Conservation (phyloP, 2,113 vertebrate species). For the Gallinago media region DNA sequence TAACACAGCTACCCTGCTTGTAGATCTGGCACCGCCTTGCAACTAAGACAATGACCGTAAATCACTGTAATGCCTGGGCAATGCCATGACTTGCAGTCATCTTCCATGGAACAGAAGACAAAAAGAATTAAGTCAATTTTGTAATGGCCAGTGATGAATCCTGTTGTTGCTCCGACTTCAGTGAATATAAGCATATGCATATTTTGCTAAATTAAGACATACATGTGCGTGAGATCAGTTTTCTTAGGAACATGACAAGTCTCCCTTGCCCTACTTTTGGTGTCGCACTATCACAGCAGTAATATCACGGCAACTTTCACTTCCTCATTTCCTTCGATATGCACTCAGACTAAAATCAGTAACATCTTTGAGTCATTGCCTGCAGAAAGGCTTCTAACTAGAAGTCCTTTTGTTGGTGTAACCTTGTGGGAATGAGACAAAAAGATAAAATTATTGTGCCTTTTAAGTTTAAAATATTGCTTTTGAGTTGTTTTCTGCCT, state of each 20-base stretch:
- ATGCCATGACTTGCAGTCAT: accelerated
- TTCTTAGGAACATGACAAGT: neutral
- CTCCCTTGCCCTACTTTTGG: neutral
- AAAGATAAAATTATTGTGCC: neutral
- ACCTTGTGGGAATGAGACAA: neutral
- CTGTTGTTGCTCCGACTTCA: neutral
- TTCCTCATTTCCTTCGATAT: neutral
- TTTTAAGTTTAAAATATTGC: neutral
- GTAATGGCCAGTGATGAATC: neutral
- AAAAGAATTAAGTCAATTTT: neutral
- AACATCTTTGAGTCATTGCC: neutral
- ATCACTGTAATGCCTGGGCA: neutral
- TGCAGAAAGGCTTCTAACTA: neutral
- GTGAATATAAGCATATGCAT: neutral
- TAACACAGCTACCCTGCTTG: neutral
- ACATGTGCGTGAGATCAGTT: neutral
- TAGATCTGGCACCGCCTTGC: neutral
- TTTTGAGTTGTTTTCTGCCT: neutral
- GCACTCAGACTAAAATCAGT: neutral
- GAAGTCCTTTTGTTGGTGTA: neutral
- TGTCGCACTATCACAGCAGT: neutral
- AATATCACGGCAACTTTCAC: neutral
- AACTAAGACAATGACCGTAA: neutral
- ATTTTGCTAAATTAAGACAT: neutral
- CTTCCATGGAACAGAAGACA: neutral